phyloP scores from a whole-genome alignment of 1,140 invertebrate species.

The Trichonephila clavipes region DNA sequence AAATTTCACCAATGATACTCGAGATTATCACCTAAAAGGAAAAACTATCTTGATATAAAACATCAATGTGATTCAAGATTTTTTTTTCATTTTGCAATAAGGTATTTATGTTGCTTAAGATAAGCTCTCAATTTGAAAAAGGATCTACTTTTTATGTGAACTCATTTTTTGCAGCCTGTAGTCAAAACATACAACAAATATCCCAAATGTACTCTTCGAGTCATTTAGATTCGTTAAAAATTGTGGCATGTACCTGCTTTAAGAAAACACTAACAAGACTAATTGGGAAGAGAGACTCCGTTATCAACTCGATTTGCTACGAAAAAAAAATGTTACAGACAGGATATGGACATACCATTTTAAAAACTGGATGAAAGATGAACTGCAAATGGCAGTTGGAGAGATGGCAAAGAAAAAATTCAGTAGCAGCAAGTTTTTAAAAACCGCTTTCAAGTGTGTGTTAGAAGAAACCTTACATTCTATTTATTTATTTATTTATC shows the following conservation, averaged over 20 bases:
- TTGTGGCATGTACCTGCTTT: neutral
- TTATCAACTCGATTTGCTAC: conserved; percentile 16
- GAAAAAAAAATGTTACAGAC: neutral
- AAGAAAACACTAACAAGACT: conserved; percentile 17
- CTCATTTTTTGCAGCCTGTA: neutral
- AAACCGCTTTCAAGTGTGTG: neutral
- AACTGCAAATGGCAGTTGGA: conserved; percentile 42
- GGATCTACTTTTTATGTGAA: neutral
- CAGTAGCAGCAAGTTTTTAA: neutral
- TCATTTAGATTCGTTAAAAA: neutral
- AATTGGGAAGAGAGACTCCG: conserved; percentile 7
- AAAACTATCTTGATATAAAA: too few species aligned
- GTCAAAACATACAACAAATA: neutral
- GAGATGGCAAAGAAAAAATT: neutral
- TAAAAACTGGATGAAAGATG: conserved; percentile 38
- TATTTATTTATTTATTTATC: too few species aligned
- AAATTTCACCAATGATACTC: too few species aligned
- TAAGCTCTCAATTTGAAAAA: neutral
- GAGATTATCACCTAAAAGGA: too few species aligned
- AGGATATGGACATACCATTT: neutral
- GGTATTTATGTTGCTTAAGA: neutral
- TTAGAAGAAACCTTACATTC: neutral
- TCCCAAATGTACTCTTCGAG: neutral
- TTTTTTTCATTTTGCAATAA: too few species aligned
- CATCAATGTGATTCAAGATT: too few species aligned